Conservation (phyloP, 2,797 vertebrate species). For the Diceros bicornis region DNA sequence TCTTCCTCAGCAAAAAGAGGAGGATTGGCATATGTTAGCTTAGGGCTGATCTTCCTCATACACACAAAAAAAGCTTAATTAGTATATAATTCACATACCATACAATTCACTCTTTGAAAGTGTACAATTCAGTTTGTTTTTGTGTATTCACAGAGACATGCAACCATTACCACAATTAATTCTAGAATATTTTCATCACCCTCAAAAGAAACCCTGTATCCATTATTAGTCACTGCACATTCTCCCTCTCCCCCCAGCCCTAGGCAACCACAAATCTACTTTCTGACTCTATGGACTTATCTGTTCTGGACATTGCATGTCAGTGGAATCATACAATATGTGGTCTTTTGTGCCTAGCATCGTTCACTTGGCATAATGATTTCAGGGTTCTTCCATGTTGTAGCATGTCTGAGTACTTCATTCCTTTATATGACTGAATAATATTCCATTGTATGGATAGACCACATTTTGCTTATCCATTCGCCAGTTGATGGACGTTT, state of each 20-base stretch:
- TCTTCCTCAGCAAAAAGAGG: too few species aligned
- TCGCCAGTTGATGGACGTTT: background rate
- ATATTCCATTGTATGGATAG: background rate
- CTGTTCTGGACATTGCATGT: slow-evolving; percentile 10
- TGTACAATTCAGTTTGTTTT: background rate
- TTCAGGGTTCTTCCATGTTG: background rate
- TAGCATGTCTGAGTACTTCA: background rate
- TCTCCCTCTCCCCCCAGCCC: background rate
- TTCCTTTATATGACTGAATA: slow-evolving; percentile 12
- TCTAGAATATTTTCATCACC: background rate
- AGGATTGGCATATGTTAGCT: too few species aligned
- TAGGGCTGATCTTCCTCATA: too few species aligned
- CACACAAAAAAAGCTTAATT: background rate
- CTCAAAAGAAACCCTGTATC: slow-evolving; percentile 4
- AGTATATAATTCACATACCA: background rate
- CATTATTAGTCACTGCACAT: background rate
- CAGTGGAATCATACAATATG: background rate
- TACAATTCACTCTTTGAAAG: slow-evolving; percentile 25
- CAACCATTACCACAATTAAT: slow-evolving; percentile 5
- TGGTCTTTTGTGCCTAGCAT: background rate
- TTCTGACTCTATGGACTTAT: background rate
- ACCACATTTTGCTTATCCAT: background rate
- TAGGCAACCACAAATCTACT: background rate
- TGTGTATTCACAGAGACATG: slow-evolving; percentile 7
- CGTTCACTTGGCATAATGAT: background rate